phyloP scores from a whole-genome alignment of 2,113 vertebrate genomes.

The Pseudonaja textilis region DNA sequence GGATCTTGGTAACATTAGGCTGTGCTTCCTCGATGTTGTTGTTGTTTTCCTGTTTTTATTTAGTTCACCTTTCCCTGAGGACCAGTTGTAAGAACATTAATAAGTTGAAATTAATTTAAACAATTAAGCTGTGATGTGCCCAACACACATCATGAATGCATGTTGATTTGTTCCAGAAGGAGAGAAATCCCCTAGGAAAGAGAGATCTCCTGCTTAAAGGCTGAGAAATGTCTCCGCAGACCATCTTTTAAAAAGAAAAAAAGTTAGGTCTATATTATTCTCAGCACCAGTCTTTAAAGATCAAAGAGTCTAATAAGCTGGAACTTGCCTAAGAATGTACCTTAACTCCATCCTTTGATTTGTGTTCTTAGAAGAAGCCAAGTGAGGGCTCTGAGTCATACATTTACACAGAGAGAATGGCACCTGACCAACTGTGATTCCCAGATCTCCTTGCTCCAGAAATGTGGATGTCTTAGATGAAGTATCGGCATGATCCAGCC shows the following conservation, averaged over 20 bases:
- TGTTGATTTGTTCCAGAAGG: constrained; percentile 16
- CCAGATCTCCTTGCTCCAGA: constrained; percentile 27
- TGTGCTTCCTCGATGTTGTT: neutral
- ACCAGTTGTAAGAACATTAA: neutral
- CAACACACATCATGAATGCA: neutral
- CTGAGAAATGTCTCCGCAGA: neutral
- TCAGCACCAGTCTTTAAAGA: constrained; percentile 2
- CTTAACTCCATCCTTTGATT: constrained; percentile 8
- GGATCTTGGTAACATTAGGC: neutral
- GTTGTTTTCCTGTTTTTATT: neutral
- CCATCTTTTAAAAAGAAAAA: neutral
- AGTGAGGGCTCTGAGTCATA: constrained; percentile 14
- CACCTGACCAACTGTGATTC: neutral
- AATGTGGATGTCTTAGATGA: neutral
- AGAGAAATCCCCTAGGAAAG: neutral
- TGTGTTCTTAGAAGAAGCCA: constrained; percentile 9
- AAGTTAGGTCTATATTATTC: neutral
- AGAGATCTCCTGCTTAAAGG: constrained; percentile 11
- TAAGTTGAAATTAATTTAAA: neutral
- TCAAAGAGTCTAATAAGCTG: constrained; percentile 29
- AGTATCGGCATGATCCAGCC: neutral
- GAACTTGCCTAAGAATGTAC: constrained; percentile 39
- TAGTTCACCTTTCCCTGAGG: neutral
- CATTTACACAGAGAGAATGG: constrained; percentile 14
- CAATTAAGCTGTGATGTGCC: neutral